Conservation (phyloP, 2,888 invertebrate genomes). For the Rhopalosiphum nymphaeae region DNA sequence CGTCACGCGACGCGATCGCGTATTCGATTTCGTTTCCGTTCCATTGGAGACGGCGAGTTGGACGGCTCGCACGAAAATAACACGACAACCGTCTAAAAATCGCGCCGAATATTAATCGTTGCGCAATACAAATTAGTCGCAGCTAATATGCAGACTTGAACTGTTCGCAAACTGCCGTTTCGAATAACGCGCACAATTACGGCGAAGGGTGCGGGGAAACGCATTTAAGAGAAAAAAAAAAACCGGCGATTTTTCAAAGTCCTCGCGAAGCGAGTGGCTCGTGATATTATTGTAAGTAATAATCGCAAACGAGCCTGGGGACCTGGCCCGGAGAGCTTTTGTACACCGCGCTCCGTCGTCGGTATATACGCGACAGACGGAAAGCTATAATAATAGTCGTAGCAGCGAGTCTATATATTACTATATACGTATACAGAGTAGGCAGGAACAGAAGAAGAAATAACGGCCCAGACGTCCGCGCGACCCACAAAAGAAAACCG, state of each 20-base stretch:
- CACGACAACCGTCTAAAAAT: not conserved
- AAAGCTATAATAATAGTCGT: not conserved
- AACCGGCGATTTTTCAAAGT: not conserved
- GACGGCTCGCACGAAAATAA: not conserved
- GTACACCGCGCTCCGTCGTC: not conserved
- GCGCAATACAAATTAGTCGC: not conserved
- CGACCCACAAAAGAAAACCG: conserved; percentile 39
- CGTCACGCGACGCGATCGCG: not conserved
- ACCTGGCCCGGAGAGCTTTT: not conserved
- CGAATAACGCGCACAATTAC: not conserved
- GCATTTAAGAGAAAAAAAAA: not conserved
- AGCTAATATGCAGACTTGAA: not conserved
- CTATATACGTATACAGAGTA: not conserved
- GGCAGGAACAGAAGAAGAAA: not conserved
- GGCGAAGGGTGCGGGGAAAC: not conserved
- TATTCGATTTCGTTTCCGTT: not conserved
- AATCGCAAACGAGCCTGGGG: not conserved
- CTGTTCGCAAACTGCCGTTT: not conserved
- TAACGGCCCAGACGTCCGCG: not conserved
- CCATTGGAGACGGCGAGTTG: not conserved
- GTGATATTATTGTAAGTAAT: not conserved
- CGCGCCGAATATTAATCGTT: not conserved
- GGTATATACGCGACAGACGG: not conserved
- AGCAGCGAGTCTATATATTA: not conserved
- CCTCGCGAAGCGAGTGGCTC: not conserved